phyloP scores from a whole-genome alignment of 2,888 invertebrate species.

The Podotricha telesiphe region DNA sequence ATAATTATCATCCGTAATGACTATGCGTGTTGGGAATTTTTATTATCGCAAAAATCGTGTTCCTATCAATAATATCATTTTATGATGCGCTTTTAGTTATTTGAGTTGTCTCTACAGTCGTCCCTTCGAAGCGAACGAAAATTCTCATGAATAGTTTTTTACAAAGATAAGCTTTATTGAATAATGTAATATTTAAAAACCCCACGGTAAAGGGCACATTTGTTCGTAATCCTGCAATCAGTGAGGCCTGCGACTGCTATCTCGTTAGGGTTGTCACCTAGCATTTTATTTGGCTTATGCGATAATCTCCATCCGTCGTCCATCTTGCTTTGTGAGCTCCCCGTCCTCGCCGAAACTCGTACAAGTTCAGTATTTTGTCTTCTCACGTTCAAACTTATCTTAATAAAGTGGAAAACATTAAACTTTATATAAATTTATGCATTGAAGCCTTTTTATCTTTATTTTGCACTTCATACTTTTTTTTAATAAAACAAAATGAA shows the following conservation, averaged over 20 bases:
- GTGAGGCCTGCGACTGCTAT: conserved; percentile 23
- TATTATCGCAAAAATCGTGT: background rate
- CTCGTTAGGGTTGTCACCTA: conserved; percentile 35
- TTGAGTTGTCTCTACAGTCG: conserved; percentile 21
- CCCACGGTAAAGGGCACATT: background rate
- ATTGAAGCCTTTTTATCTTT: too few relatives aligned
- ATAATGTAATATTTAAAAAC: background rate
- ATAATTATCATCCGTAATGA: background rate
- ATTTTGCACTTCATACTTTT: background rate
- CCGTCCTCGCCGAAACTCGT: conserved; percentile 2
- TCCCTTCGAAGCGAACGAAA: conserved; percentile 25
- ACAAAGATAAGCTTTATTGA: background rate
- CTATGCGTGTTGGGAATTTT: background rate
- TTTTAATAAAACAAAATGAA: background rate
- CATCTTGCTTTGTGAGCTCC: conserved; percentile 34
- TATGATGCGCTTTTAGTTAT: conserved; percentile 1
- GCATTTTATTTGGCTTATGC: conserved; percentile 29
- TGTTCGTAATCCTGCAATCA: conserved; percentile 18
- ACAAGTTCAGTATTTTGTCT: conserved; percentile 16
- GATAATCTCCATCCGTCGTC: conserved; percentile 34
- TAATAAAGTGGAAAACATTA: background rate
- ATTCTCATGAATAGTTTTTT: conserved; percentile 24
- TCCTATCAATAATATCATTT: background rate
- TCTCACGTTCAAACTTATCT: conserved; percentile 1
- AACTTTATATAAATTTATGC: too few relatives aligned